Evolutionary conservation across 2,797 vertebrate genomes (phyloP), one percentile per base, ranked within the genome.

Genomic region (Apogon hyalosoma): DNA sequence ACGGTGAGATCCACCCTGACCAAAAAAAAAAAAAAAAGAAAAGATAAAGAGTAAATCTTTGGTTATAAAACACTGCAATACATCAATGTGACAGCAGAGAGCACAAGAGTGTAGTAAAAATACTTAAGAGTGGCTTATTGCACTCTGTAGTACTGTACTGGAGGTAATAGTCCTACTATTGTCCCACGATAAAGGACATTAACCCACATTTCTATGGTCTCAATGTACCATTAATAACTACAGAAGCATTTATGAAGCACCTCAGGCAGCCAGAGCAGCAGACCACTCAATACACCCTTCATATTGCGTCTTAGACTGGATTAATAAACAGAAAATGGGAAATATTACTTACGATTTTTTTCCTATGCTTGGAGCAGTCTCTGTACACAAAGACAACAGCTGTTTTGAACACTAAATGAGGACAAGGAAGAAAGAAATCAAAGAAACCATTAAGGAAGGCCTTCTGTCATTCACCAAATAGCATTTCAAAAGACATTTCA

Each of bases 381-480:
- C 98, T 99, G 84, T 98, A 98, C 0, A 99, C 95, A 53, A 99
- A 96, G 65, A 99, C 97, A 63, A 98, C 95, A 0, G 96, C 97
- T 0, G 95, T 98, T 93, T 98, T 98, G 89, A 99, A 99, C 62
- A 99, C 97, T 99, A 78, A 11, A 84, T 65, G 76, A 45, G 68
- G 7, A 63, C 62, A 41, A 61, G 9, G 7, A 28, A 28, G 24
- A 28, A 28, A 36, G 7, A 10, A 28, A 28, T 28, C 24, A 59
- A 9, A 59, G 54, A 77, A 49, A 62, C 52, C 66, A 67, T 84
- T 75, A 85, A 28, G 47, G n/a, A 50, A 8, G 43, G 42, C 50
- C 14, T 58, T 43, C 19, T 19, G 43, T 69, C 1, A 51, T 63
- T 70, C 31, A 41, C 15, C 0, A 0, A 5, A 13, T 42, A 31